Evolutionary conservation across 2,113 vertebrate species (phyloP).

Genomic region (Zosterops japonicus): DNA sequence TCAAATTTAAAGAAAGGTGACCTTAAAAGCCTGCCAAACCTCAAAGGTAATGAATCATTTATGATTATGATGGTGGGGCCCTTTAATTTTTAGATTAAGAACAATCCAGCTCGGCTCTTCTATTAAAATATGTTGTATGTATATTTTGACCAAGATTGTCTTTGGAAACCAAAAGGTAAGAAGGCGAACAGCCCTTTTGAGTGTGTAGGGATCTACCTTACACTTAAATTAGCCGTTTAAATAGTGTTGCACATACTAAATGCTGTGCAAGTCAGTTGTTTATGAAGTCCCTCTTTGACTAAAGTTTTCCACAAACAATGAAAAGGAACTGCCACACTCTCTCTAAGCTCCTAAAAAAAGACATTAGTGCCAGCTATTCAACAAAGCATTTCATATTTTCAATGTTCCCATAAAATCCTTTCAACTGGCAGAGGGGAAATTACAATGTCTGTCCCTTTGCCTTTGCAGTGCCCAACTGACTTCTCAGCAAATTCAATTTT

Average conservation of each 20-base stretch:
- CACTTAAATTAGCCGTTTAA: not conserved
- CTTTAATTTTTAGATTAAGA: constrained; percentile 6
- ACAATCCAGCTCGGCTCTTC: not conserved
- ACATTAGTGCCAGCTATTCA: not conserved
- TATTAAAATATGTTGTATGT: not conserved
- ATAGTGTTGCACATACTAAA: not conserved
- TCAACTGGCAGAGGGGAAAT: not conserved
- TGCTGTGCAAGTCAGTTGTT: not conserved
- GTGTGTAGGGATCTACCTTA: not conserved
- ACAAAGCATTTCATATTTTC: not conserved
- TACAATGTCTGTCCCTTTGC: not conserved
- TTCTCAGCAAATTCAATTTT: not conserved
- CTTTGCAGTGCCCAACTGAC: not conserved
- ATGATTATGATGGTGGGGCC: not conserved
- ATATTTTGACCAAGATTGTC: not conserved
- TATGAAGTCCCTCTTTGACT: not conserved
- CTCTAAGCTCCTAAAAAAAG: not conserved
- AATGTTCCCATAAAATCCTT: constrained; percentile 1
- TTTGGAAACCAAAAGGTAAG: not conserved
- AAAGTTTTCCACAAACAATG: not conserved
- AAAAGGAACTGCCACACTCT: not conserved
- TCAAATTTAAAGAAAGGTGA: constrained; percentile 6
- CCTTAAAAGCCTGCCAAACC: constrained; percentile 23
- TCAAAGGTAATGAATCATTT: constrained; percentile 18
- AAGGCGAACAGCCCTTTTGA: not conserved